phyloP scores from a whole-genome alignment of 2,113 vertebrate genomes.

The Aepyceros melampus region DNA sequence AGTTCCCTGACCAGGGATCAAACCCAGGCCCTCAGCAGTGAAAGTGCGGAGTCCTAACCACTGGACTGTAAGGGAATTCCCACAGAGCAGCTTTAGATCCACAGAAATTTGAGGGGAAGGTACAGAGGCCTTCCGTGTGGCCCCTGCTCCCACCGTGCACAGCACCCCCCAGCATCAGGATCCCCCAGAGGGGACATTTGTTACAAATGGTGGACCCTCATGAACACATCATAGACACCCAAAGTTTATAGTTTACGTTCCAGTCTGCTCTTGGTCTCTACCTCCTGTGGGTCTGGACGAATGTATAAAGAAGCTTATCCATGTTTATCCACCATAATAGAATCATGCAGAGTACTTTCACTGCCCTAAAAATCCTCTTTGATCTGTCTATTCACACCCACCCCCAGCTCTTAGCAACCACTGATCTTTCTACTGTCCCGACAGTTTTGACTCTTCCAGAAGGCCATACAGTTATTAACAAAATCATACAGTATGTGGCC shows the following conservation, averaged over 20 bases:
- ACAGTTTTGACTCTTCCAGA: not conserved
- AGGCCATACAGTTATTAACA: not conserved
- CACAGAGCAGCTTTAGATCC: not conserved
- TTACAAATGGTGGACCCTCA: not conserved
- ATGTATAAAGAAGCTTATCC: not conserved
- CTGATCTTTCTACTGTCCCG: not conserved
- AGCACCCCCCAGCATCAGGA: no score
- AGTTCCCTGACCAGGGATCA: not conserved
- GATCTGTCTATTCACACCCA: not conserved
- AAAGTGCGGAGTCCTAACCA: rapidly evolving
- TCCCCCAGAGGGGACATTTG: no score
- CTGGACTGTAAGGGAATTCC: not conserved
- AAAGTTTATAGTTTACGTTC: not conserved
- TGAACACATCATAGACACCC: rapidly evolving
- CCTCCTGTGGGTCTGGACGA: not conserved
- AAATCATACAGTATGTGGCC: not conserved
- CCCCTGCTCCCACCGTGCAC: not conserved
- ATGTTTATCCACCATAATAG: not conserved
- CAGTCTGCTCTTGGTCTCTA: not conserved
- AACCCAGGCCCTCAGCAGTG: not conserved
- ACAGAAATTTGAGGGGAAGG: not conserved
- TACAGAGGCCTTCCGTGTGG: not conserved
- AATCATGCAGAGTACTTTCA: not conserved
- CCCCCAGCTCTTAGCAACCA: not conserved
- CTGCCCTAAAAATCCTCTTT: not conserved